Percentiles rank a stretch among this genome's conserved stretches.
Evolutionary conservation across 1,140 invertebrate genomes (phyloP).

Genomic region (Drosophila lacertosa): DNA sequence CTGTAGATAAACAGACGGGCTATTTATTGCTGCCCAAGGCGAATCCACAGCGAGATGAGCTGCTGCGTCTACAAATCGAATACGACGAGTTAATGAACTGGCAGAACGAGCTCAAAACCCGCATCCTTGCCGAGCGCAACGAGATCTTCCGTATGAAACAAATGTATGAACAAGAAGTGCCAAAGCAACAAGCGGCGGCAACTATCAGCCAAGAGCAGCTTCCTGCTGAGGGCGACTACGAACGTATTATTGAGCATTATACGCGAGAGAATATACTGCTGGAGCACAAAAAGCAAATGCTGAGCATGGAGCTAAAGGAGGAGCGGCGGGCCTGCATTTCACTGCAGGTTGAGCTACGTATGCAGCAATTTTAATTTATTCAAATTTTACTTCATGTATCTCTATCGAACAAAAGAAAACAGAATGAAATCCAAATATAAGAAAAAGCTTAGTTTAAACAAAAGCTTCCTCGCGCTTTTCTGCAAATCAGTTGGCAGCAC

Average conservation of each 20-base stretch:
- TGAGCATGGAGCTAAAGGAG: slow-evolving; percentile 87
- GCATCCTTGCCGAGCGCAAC: slow-evolving; percentile 88
- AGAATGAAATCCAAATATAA: slow-evolving; percentile 31
- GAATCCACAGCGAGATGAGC: slow-evolving; percentile 85
- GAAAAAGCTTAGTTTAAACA: slow-evolving; percentile 25
- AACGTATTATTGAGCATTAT: slow-evolving; percentile 84
- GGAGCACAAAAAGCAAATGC: slow-evolving; percentile 88
- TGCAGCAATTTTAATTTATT: slow-evolving; percentile 71
- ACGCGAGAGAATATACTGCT: slow-evolving; percentile 88
- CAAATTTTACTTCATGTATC: slow-evolving; percentile 24
- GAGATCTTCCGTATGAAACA: slow-evolving; percentile 88
- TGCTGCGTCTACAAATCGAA: slow-evolving; percentile 87
- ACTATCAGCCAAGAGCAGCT: slow-evolving; percentile 41
- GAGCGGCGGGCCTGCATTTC: slow-evolving; percentile 88
- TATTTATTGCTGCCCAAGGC: slow-evolving; percentile 67
- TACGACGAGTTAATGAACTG: slow-evolving; percentile 88
- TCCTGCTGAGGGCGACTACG: slow-evolving; percentile 84
- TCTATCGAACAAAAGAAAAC: slow-evolving; percentile 40
- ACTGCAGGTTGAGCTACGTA: slow-evolving; percentile 86
- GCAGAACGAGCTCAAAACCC: slow-evolving; percentile 87
- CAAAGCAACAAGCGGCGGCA: slow-evolving; percentile 58
- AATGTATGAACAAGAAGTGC: slow-evolving; percentile 77
- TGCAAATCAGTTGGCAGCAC: slow-evolving; percentile 44
- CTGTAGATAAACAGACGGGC: slow-evolving; percentile 55
- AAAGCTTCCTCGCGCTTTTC: slow-evolving; percentile 10